Percentiles rank a stretch among this genome's conserved stretches.
phyloP scores from a whole-genome alignment of 2,113 vertebrate species.

The Mola mola region DNA sequence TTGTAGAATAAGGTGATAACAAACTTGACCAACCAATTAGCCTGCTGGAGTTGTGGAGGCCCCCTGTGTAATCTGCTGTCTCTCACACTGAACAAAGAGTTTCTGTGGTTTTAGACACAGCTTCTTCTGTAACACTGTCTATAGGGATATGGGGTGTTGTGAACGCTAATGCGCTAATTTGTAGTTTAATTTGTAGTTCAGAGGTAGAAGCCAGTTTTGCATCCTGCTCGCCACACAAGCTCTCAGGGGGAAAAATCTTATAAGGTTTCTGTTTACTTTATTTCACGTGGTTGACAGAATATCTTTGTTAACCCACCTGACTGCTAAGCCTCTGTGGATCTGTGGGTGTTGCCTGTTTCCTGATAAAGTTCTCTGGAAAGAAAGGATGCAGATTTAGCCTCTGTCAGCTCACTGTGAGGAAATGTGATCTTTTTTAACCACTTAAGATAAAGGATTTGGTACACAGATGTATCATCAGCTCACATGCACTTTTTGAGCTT shows the following conservation, averaged over 20 bases:
- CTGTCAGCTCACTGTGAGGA: background rate
- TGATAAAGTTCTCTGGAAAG: conserved; percentile 12
- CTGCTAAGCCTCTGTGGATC: background rate
- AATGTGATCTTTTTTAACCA: conserved; percentile 17
- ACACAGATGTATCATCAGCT: conserved; percentile 36
- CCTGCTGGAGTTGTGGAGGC: too few species aligned
- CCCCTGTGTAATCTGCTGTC: background rate
- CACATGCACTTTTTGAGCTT: conserved; percentile 34
- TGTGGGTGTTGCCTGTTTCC: conserved; percentile 1
- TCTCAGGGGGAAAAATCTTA: background rate
- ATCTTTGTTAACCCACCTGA: conserved; percentile 36
- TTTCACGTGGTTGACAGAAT: background rate
- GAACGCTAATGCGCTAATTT: conserved; percentile 2
- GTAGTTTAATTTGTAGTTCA: conserved; percentile 1
- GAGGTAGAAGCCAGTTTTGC: background rate
- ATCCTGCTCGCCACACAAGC: conserved; percentile 1
- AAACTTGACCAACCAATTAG: too few species aligned
- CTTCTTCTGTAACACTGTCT: conserved; percentile 19
- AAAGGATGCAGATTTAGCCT: conserved; percentile 9
- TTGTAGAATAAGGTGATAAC: too few species aligned
- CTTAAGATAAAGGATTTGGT: conserved; percentile 23
- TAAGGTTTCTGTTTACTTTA: conserved; percentile 6
- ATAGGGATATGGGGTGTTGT: background rate
- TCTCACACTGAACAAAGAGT: conserved; percentile 5
- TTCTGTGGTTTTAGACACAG: background rate